These are phyloP conservation scores for Trissolcus japonicus DNA, from an alignment of 2,888 invertebrate species.

Conservation along the genomic window DNA sequence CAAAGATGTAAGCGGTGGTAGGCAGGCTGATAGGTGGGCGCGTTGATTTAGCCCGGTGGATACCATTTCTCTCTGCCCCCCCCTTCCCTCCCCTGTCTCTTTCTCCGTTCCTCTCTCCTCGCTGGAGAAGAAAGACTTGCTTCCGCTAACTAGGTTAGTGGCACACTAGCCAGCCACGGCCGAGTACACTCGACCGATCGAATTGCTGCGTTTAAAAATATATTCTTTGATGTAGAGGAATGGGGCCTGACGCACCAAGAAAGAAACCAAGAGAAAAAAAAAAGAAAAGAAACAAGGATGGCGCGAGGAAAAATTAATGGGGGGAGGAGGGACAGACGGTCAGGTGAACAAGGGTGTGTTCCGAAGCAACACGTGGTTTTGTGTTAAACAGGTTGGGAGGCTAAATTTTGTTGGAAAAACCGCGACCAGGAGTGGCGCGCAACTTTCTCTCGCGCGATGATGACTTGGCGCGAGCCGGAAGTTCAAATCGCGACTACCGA, in stretches of 20 bases:
- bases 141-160: slow-evolving; percentile 75
- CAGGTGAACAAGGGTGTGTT: slow-evolving; percentile 31
- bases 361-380: slow-evolving; percentile 25
- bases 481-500: slow-evolving; percentile 11
- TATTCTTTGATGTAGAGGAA: slow-evolving; percentile 61
- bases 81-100: slow-evolving; percentile 35
- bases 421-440: slow-evolving; percentile 27
- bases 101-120: slow-evolving; percentile 50
- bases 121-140: slow-evolving; percentile 72
- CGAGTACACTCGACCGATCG: slow-evolving; percentile 69
- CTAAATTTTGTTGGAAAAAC: slow-evolving; percentile 50
- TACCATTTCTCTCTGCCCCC: slow-evolving; percentile 57
- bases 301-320: slow-evolving; percentile 1
- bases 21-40: slow-evolving; percentile 61
- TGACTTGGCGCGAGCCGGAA: slow-evolving; percentile 26
- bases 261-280: slow-evolving; percentile 22
- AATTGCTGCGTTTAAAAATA: slow-evolving; percentile 70
- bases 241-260: slow-evolving; percentile 40
- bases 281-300: slow-evolving; percentile 6
- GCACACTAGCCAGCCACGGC: slow-evolving; percentile 71
- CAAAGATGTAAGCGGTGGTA: slow-evolving; percentile 45
- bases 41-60: slow-evolving; percentile 61
- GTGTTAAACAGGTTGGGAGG: slow-evolving; percentile 51
- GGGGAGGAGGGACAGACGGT: slow-evolving; percentile 7
- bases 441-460: slow-evolving; percentile 48